Evolutionary conservation across 2,797 vertebrate species (phyloP).

Genomic region (Nannoperca obscura): DNA sequence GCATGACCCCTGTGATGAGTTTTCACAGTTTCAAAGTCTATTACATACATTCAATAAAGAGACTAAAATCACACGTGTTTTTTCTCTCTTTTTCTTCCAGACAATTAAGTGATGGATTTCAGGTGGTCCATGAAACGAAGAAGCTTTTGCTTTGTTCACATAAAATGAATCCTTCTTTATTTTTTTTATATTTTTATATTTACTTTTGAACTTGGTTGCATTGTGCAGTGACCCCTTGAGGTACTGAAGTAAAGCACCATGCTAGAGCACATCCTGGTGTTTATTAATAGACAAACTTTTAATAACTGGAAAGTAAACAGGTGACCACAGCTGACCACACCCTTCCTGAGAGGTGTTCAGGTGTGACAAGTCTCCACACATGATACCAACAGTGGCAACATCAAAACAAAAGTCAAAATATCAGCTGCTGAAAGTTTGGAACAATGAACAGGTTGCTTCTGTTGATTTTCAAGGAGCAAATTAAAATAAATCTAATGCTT

Average conservation of each 20-base stretch:
- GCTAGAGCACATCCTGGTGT: constrained; percentile 15
- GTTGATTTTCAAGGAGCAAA: neutral
- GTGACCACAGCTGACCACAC: constrained; percentile 17
- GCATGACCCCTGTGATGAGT: neutral
- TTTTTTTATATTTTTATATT: no score
- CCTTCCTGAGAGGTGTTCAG: neutral
- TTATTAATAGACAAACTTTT: constrained; percentile 16
- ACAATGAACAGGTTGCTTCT: neutral
- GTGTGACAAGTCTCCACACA: constrained; percentile 14
- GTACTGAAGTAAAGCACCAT: neutral
- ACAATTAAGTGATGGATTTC: neutral
- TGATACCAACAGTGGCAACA: constrained; percentile 1
- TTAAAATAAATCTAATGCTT: neutral
- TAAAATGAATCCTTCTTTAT: neutral
- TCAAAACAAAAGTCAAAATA: neutral
- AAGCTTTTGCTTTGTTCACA: neutral
- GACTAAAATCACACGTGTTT: neutral
- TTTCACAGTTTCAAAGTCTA: neutral
- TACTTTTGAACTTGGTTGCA: neutral
- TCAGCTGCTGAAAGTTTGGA: neutral
- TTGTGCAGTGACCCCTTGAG: neutral
- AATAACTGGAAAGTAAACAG: constrained; percentile 11
- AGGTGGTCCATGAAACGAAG: neutral
- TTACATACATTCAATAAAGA: no score
- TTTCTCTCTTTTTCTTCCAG: neutral